Base-by-base conservation (phyloP, 1,140 invertebrate species). In the Drosophila azteca region DNA sequence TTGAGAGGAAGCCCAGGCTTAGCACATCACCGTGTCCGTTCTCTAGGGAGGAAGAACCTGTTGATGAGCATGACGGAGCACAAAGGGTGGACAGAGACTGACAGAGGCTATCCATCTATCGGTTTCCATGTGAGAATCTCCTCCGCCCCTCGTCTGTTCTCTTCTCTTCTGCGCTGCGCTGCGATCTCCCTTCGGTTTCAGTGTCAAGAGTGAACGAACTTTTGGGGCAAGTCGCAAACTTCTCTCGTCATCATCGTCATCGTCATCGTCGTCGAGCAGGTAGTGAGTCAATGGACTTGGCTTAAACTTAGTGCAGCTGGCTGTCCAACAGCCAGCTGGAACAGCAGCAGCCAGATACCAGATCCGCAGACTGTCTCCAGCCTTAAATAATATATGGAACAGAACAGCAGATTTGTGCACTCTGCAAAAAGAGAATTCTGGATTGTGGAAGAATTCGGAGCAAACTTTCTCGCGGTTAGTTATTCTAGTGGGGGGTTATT, bases 171-270 rank as follows among this genome's bases (percentile, higher is more conserved):
- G 7, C 17, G 49, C 15, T 11, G 7, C 17, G 49, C 60, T 60
- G 20, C 29, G 17, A 13, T 53, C 67, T 61, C 44, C 50, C 13
- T 65, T 54, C 44, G 52, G 43, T 66, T 58, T 59, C 72, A 77
- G 63, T 76, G 74, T 77, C 74, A 77, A 77, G 72, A 63, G 74
- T 77, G 72, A 77, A 77, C 65, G 72, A 77, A 76, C 74, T 59
- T 76, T 77, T 15, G 59, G 62, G 52, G 54, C 64, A 69, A 68
- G 45, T 7, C 22, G 41, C 52, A 57, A 64, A 75, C 63, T 59
- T 59, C 15, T 57, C 70, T 73, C 67, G 70, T 76, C 72, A 76
- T 76, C 72, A 54, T 76, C 50, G 45, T 60, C 72, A 54, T 76
- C 50, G 45, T 60, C 51, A 45, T 75, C 54, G 45, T 67, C 55